These are phyloP conservation scores for Achatina immaculata DNA, from an alignment of 1,140 invertebrate genomes.

Conservation along the genomic window DNA sequence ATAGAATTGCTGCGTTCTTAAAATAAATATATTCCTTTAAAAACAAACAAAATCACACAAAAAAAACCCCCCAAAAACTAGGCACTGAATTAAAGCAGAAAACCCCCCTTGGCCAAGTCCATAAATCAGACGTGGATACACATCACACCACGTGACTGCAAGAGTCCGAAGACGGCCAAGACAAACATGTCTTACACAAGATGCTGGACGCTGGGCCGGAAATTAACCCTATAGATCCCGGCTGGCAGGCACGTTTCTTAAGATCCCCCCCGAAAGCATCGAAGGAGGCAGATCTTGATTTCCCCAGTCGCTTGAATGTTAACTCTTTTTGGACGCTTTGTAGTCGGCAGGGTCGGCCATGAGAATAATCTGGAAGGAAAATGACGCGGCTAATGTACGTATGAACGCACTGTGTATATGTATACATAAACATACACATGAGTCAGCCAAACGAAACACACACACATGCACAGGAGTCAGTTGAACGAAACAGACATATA, in stretches of 20 bases:
- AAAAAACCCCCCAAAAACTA: no score
- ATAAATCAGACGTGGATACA: background rate
- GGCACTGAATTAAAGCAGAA: no score
- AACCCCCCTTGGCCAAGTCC: no score
- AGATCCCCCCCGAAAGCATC: conserved; percentile 7
- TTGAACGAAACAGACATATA: no score
- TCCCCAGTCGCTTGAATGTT: background rate
- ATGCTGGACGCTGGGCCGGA: conserved; percentile 5
- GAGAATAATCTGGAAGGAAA: background rate
- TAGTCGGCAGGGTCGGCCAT: background rate
- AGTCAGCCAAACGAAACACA: no score
- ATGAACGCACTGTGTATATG: background rate
- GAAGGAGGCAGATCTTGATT: conserved; percentile 1
- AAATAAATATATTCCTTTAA: no score
- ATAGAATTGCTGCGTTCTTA: no score
- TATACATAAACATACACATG: background rate
- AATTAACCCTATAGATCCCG: conserved; percentile 14
- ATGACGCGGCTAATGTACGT: background rate
- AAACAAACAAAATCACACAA: no score
- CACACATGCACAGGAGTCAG: no score
- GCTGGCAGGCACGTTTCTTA: background rate
- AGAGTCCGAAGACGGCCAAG: background rate
- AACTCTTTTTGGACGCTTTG: background rate
- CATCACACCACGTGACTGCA: background rate
- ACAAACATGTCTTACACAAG: conserved; percentile 7